Percentiles rank a stretch among this genome's conserved stretches.
Conservation (phyloP, 2,888 invertebrate genomes). For the Leptogaster cylindrica region DNA sequence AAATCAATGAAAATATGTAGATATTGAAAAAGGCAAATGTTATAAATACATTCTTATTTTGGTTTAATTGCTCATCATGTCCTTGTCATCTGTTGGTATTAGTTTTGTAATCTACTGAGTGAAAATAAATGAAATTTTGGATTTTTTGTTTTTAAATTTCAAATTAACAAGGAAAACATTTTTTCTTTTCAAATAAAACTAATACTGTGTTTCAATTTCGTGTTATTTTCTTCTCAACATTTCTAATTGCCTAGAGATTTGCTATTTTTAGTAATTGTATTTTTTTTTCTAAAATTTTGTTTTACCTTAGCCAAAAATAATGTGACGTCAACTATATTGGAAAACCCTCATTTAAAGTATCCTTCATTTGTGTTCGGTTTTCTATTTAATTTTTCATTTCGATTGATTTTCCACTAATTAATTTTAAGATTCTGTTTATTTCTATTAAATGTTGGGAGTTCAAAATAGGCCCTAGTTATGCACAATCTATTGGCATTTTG, state of each 20-base stretch:
- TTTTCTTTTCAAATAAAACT: no score
- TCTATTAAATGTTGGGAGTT: conserved; percentile 13
- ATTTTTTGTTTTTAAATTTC: no score
- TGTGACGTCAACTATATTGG: conserved; percentile 9
- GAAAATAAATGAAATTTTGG: not conserved
- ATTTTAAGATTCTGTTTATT: conserved; percentile 21
- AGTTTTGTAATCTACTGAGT: not conserved
- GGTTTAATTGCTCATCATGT: no score
- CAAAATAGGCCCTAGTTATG: conserved; percentile 36
- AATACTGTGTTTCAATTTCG: no score
- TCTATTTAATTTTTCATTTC: conserved; percentile 1
- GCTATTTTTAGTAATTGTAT: conserved; percentile 28
- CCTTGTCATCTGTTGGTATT: no score
- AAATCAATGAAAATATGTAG: no score
- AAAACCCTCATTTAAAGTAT: not conserved
- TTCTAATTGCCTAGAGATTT: conserved; percentile 17
- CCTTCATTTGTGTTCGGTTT: not conserved
- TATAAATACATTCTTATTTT: no score
- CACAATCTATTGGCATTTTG: conserved; percentile 15
- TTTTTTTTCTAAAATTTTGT: conserved; percentile 26
- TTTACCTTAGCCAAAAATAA: conserved; percentile 26
- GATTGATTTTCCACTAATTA: conserved; percentile 15
- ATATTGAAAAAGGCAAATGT: no score
- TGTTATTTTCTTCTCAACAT: conserved; percentile 23
- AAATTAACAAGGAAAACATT: no score